Conservation (phyloP, 64 coral and sea anemone genomes). For the Acropora yongei region DNA sequence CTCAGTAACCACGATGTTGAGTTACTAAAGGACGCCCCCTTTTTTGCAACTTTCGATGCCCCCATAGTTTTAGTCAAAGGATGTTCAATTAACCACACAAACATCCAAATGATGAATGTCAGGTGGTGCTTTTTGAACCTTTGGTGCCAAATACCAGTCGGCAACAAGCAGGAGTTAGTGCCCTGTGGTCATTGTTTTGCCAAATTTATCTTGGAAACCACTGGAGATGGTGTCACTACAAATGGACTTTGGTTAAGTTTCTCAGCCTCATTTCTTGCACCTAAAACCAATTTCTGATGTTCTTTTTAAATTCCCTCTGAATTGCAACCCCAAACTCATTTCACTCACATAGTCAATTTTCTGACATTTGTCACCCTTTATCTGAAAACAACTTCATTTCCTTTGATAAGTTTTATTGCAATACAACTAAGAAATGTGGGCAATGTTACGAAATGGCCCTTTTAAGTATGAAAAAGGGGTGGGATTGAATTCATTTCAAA, state of each 20-base stretch:
- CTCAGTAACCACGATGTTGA: slow-evolving; percentile 4
- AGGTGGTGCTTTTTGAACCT: not conserved
- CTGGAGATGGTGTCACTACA: too few relatives aligned
- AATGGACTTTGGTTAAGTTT: too few relatives aligned
- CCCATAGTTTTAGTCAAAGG: not conserved
- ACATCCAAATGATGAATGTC: not conserved
- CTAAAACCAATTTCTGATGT: not conserved
- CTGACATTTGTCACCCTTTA: not conserved
- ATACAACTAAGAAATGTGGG: not conserved
- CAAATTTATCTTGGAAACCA: not conserved
- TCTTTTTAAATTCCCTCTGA: not conserved
- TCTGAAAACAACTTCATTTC: not conserved
- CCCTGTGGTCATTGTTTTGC: not conserved
- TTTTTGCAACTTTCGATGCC: slow-evolving; percentile 52
- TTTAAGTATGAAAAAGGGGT: not conserved
- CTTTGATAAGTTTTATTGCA: not conserved
- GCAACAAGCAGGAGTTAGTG: not conserved
- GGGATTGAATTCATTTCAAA: not conserved
- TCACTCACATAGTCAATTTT: not conserved
- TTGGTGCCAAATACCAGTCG: not conserved
- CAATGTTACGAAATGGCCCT: not conserved
- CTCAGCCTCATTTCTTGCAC: not conserved
- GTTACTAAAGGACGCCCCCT: not conserved
- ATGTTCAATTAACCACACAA: not conserved
- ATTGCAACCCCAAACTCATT: not conserved